Percentiles rank a stretch among this genome's conserved stretches.
These are phyloP conservation scores for Haemorhous mexicanus DNA, from an alignment of 2,113 vertebrate genomes.

Conservation along the genomic window DNA sequence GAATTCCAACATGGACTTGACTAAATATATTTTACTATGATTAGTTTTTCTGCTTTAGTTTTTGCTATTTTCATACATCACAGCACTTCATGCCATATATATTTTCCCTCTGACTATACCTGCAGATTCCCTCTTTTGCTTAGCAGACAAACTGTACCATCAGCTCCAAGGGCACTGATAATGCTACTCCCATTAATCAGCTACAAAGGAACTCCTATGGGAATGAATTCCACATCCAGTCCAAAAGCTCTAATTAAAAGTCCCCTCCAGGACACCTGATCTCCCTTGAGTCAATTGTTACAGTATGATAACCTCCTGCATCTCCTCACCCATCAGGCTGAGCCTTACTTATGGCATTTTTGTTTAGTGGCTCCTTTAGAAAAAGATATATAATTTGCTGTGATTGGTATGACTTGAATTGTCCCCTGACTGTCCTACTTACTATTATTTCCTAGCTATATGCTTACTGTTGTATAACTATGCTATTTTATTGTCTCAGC, in stretches of 20 bases:
- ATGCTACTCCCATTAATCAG: not conserved
- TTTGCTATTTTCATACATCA: not conserved
- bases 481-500: not conserved
- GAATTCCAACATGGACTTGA: not conserved
- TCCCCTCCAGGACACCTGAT: not conserved
- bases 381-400: not conserved
- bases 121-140: not conserved
- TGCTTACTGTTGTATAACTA: not conserved
- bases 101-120: conserved; percentile 17
- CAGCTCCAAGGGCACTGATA: not conserved
- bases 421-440: not conserved
- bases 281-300: not conserved
- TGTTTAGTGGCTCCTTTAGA: not conserved
- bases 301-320: not conserved
- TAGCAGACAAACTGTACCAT: not conserved
- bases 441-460: not conserved
- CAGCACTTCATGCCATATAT: not conserved
- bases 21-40: not conserved
- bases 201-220: not conserved
- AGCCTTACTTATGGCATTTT: not conserved
- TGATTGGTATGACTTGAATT: not conserved
- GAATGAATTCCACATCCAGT: not conserved
- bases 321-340: not conserved
- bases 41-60: not conserved
- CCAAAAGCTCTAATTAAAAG: not conserved